phyloP scores from a whole-genome alignment of 2,797 vertebrate species.

The Acipenser ruthenus region DNA sequence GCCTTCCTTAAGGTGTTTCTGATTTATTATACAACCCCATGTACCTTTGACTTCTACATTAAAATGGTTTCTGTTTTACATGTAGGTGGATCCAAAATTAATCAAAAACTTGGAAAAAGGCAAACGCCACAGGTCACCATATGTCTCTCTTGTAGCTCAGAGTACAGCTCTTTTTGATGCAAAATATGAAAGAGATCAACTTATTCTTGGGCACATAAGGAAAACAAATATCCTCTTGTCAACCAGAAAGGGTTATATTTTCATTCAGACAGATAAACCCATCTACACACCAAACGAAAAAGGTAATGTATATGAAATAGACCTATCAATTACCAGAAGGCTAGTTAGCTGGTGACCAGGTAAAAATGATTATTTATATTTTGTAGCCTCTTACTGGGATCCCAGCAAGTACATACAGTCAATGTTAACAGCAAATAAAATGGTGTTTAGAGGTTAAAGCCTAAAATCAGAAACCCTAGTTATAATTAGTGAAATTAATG shows the following conservation, averaged over 20 bases:
- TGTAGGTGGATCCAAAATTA: slow-evolving; percentile 30
- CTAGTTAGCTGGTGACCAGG: too few species aligned
- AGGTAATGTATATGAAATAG: slow-evolving; percentile 28
- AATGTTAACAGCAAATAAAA: too few species aligned
- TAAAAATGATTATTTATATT: too few species aligned
- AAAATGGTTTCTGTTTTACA: slow-evolving; percentile 6
- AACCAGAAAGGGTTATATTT: slow-evolving; percentile 52
- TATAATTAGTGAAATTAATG: too few species aligned
- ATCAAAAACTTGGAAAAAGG: background rate
- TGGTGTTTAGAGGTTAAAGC: too few species aligned
- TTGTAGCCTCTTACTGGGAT: too few species aligned
- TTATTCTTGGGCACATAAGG: rapidly evolving
- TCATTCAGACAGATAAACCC: slow-evolving; percentile 58
- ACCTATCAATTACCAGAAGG: too few species aligned
- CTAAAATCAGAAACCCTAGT: too few species aligned
- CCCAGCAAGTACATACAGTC: too few species aligned
- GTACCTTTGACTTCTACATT: background rate
- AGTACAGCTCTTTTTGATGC: slow-evolving; percentile 22
- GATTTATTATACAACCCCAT: too few species aligned
- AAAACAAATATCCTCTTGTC: slow-evolving; percentile 36
- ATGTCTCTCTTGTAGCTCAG: slow-evolving; percentile 34
- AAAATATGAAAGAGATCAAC: too few species aligned
- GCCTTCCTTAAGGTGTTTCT: too few species aligned
- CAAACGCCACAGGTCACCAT: rapidly evolving
- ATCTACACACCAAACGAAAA: slow-evolving; percentile 51